Base-by-base conservation (phyloP, 2,113 vertebrate genomes). In the Pelodiscus sinensis region DNA sequence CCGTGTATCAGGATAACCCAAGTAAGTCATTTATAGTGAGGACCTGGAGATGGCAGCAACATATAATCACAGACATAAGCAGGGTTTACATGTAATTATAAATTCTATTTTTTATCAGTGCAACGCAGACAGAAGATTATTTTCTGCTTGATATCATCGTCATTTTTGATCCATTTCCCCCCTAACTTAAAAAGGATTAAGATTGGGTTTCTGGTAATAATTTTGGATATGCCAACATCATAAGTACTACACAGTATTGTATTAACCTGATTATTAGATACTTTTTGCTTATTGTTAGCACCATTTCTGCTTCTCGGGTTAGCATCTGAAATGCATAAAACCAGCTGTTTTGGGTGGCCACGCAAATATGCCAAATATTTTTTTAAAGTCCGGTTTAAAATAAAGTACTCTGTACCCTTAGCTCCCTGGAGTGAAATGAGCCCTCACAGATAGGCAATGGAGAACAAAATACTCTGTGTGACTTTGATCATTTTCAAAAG, bases 1-100 rank as follows among this genome's bases (percentile, higher is more conserved):
- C 89, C 93, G 60, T 35, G 84, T 57, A 94, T 88, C 79, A 90
- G 93, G 84, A 90, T 90, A 89, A 80, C 90, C 94, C 94, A 97
- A 97, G 96, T 95, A 96, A 98, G 97, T 97, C 95, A 96, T 98
- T 98, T 97, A 91, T 96, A 56, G 14, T 84, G 16, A 80, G 97
- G 95, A 95, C 98, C 97, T 98, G 97, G 97, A 98, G 98, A 94
- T 97, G 98, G 98, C 97, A 97, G 97, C 97, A 97, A 97, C 97
- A 97, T 98, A 97, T 97, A 98, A 97, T 97, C 97, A 98, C 97
- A 97, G 97, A 97, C 95, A 97, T 95, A 96, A 97, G 96, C 96
- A 97, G 96, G 97, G 97, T 96, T 96, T 96, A 96, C 92, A 87
- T 86, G 96, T 96, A 97, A 98, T 98, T 97, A 98, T 90, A 95